These are phyloP conservation scores for Gobiocypris rarus DNA, from an alignment of 2,113 vertebrate genomes.

Conservation along the genomic window DNA sequence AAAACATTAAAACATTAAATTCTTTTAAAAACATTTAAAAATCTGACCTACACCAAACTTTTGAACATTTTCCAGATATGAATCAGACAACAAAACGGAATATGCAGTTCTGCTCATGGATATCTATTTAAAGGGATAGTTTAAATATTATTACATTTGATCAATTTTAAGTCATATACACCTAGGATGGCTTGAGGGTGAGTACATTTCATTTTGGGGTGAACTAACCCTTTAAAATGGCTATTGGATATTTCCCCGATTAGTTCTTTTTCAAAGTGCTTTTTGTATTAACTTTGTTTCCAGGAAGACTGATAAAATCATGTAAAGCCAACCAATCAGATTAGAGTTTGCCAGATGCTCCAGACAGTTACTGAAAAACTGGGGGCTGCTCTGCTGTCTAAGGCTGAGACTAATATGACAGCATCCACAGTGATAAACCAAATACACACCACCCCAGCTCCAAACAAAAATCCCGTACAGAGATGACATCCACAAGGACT, in stretches of 20 bases:
- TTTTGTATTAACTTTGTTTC: not conserved
- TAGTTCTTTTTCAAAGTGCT: not conserved
- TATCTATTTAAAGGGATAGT: no score
- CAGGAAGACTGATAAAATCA: constrained; percentile 2
- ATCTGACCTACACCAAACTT: no score
- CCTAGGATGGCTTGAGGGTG: no score
- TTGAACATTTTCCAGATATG: no score
- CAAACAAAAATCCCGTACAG: constrained; percentile 14
- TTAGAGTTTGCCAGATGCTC: constrained; percentile 17
- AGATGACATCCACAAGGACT: constrained; percentile 40
- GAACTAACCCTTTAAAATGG: not conserved
- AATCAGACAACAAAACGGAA: no score
- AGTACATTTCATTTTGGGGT: no score
- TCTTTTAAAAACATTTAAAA: no score
- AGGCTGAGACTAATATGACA: constrained; percentile 29
- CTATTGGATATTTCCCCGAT: not conserved
- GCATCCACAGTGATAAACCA: constrained; percentile 18
- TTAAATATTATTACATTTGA: no score
- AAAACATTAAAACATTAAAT: no score
- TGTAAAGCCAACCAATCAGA: constrained; percentile 17
- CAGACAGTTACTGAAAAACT: constrained; percentile 1
- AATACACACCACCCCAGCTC: constrained; percentile 23
- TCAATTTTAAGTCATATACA: no score
- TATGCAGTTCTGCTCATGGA: no score
- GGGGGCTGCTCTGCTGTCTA: not conserved